These are phyloP conservation scores for Epinotia bilunana DNA, from an alignment of 2,888 invertebrate genomes.

Conservation along the genomic window DNA sequence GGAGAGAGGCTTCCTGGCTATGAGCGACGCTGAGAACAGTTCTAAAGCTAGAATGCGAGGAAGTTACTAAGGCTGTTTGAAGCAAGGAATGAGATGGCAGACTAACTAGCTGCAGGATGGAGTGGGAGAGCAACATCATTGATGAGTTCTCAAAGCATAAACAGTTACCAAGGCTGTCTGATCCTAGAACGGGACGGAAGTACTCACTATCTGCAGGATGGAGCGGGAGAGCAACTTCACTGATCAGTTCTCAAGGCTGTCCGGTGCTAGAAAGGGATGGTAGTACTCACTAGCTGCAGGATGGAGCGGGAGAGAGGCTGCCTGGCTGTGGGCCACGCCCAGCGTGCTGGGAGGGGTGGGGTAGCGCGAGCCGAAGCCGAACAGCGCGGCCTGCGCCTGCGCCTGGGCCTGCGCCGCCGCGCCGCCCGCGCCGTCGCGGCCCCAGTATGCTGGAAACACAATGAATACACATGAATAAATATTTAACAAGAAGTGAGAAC, in stretches of 20 bases:
- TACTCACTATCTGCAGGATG: slow-evolving; percentile 2
- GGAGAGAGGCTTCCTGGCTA: slow-evolving; percentile 93
- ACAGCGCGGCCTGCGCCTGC: slow-evolving; percentile 80
- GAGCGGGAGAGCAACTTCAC: slow-evolving; percentile 54
- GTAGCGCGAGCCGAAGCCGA: slow-evolving; percentile 79
- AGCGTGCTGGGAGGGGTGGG: slow-evolving; percentile 87
- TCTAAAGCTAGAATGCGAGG: slow-evolving; percentile 77
- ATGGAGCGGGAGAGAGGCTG: slow-evolving; percentile 91
- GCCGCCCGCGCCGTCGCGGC: slow-evolving; percentile 81
- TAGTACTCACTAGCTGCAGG: slow-evolving; percentile 68
- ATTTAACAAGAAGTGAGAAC: too few species aligned
- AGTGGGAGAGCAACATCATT: slow-evolving; percentile 85
- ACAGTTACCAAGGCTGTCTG: too few species aligned
- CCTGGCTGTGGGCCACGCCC: slow-evolving; percentile 93
- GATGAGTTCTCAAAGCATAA: too few species aligned
- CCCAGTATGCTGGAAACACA: slow-evolving; percentile 90
- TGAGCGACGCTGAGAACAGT: slow-evolving; percentile 65
- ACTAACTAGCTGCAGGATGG: slow-evolving; percentile 89
- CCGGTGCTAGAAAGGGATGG: not conserved
- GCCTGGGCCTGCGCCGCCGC: slow-evolving; percentile 79
- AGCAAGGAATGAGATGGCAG: not conserved
- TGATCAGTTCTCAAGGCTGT: too few species aligned
- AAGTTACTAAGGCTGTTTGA: slow-evolving; percentile 48
- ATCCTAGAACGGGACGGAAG: not conserved
- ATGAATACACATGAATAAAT: slow-evolving; percentile 10